Percentiles rank a stretch among this genome's conserved stretches.
Evolutionary conservation across 2,797 vertebrate species (phyloP).

Genomic region (Intellagama lesueurii): DNA sequence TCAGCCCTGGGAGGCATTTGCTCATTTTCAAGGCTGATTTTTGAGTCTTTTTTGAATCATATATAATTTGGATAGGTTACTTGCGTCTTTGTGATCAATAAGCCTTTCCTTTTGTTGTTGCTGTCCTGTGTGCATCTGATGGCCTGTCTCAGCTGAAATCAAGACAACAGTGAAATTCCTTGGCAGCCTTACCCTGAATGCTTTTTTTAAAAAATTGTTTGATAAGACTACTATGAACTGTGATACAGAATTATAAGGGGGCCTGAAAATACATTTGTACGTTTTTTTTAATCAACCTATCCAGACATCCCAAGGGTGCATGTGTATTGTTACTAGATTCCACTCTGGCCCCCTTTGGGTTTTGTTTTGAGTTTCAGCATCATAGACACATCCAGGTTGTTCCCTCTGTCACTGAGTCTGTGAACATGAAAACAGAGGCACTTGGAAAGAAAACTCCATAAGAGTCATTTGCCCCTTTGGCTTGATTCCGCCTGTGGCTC

Average conservation of each 20-base stretch:
- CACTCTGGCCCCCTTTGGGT: not conserved
- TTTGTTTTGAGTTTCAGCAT: not conserved
- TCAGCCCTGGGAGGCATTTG: no score
- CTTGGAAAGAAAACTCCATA: conserved; percentile 38
- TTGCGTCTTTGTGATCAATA: no score
- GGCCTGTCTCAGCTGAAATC: no score
- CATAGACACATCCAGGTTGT: not conserved
- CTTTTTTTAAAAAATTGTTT: not conserved
- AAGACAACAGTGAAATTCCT: no score
- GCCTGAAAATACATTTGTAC: not conserved
- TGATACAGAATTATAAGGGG: not conserved
- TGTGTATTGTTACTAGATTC: not conserved
- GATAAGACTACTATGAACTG: not conserved
- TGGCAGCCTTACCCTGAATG: no score
- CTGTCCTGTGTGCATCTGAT: not conserved
- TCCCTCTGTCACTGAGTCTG: conserved; percentile 43
- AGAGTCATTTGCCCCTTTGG: conserved; percentile 64
- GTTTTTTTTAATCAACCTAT: not conserved
- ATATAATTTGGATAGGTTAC: no score
- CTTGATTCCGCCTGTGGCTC: conserved; percentile 75
- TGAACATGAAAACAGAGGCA: conserved; percentile 29
- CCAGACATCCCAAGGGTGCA: not conserved
- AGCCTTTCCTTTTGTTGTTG: not conserved
- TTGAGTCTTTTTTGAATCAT: no score
- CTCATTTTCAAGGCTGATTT: no score